Evolutionary conservation across 2,797 vertebrate genomes (phyloP).

Genomic region (Thripadectes ignobilis): DNA sequence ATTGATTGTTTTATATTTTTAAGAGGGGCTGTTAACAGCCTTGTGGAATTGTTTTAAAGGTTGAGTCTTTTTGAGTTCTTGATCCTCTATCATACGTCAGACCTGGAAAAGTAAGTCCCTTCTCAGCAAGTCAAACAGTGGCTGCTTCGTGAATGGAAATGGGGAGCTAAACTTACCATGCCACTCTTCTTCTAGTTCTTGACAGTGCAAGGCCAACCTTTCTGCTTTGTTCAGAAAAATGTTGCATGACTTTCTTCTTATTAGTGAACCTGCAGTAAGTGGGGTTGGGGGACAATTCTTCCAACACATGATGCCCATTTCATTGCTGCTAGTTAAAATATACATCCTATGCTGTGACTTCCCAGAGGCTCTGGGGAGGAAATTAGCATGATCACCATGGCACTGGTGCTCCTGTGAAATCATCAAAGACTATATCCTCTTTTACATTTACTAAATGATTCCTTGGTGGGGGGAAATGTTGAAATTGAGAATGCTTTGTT

Average conservation of each 20-base stretch:
- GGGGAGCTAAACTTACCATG: neutral
- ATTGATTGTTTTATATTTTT: neutral
- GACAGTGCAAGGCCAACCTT: neutral
- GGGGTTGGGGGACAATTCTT: neutral
- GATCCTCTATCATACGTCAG: neutral
- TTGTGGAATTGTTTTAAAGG: neutral
- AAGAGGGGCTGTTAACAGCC: neutral
- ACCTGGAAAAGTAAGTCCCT: neutral
- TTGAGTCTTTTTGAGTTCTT: neutral
- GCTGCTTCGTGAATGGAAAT: neutral
- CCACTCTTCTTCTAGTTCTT: neutral
- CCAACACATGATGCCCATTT: rapidly evolving
- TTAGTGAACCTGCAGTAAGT: neutral
- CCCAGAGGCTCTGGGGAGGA: neutral
- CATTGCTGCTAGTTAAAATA: neutral
- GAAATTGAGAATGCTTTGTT: neutral
- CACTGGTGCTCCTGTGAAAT: neutral
- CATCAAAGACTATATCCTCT: neutral
- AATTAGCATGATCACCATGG: neutral
- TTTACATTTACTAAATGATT: neutral
- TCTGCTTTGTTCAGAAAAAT: neutral
- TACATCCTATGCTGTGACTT: neutral
- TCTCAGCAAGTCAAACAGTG: neutral
- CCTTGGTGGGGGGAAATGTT: neutral
- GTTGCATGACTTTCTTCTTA: neutral